Evolutionary conservation across 2,113 vertebrate genomes (phyloP), one percentile per base, ranked within the genome.

Genomic region (Trematomus loennbergii): DNA sequence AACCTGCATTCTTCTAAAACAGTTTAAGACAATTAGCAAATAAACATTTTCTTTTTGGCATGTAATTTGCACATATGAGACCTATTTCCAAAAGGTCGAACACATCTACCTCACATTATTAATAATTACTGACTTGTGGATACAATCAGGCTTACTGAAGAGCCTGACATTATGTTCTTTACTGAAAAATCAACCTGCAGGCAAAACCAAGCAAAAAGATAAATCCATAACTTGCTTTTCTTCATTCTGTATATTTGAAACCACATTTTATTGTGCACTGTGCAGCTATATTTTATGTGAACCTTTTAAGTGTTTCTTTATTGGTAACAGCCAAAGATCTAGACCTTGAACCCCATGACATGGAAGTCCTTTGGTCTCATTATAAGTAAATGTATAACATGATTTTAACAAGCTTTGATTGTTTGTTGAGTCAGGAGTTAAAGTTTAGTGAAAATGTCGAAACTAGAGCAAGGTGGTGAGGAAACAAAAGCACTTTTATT

Each of bases 351-450:
- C 79, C 52, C 78, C 5, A 25, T 49, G 62, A 20, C 9, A 43
- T 45, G 1, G 2, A 12, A n/a, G 29, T 81, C 18, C 57, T 73
- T 83, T 81, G 68, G 40, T 54, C 46, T 78, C 86, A 84, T 61
- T 65, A 78, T 87, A 43, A 79, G 93, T 94, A 89, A 94, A 93
- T 93, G 89, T 84, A 78, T 92, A 92, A 93, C 92, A 72, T 12
- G 7, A 78, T 86, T 92, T 92, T 90, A 92, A 90, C 72, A 46
- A 81, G 78, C 72, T 13, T 20, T 49, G 16, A 20, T 58, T 74
- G 8, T 78, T 72, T 70, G 67, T 67, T 88, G 78, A 88, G 81
- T 91, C 73, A 89, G 59, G 62, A 83, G 87, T 63, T 88, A 86
- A 91, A 90, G 88, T 84, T 85, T 87, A 89, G 49, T 15, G 2